Evolutionary conservation across 2,113 vertebrate genomes (phyloP), one percentile per base, ranked within the genome.

Genomic region (Brachypodius melanocephalos): DNA sequence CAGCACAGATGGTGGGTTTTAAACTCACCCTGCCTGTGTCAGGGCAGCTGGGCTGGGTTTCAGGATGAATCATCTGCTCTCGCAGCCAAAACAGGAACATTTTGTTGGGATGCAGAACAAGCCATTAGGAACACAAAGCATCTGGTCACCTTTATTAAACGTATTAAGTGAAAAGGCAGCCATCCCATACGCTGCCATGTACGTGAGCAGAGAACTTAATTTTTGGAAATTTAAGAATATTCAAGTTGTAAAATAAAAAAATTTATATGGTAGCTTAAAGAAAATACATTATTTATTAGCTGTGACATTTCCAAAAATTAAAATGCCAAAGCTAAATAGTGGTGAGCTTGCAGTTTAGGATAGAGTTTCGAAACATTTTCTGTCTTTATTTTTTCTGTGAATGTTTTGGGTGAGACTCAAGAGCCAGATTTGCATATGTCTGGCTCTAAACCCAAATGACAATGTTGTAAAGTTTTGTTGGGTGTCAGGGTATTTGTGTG

Each of bases 61-160:
- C 95, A 95, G 82, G 38, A 95, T 97, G 93, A 95, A 85, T 96
- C 93, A 97, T 95, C 94, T 86, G 73, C 72, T 36, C 21, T 83
- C 4, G 0, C 79, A 96, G 96, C 95, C 96, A 97, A 95, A 92
- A 95, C 89, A 96, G 93, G 94, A 85, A 94, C 87, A 92, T 96
- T 95, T 96, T 93, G 88, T 96, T 93, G 91, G 91, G 95, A 91
- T 95, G 90, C 93, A 93, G 94, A 95, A 90, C 95, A 93, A 94
- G 92, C 65, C 82, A 92, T 93, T 96, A 93, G 92, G 96, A 96
- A 84, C 85, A 94, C 95, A 96, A 96, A 95, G 90, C 96, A 96
- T 94, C 96, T 97, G 95, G 95, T 96, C 95, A 96, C 96, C 95
- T 97, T 96, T 96, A 86, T 93, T 93, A 95, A 93, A 86, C 34